Conservation (phyloP, 2,113 vertebrate species). For the Lathamus discolor region DNA sequence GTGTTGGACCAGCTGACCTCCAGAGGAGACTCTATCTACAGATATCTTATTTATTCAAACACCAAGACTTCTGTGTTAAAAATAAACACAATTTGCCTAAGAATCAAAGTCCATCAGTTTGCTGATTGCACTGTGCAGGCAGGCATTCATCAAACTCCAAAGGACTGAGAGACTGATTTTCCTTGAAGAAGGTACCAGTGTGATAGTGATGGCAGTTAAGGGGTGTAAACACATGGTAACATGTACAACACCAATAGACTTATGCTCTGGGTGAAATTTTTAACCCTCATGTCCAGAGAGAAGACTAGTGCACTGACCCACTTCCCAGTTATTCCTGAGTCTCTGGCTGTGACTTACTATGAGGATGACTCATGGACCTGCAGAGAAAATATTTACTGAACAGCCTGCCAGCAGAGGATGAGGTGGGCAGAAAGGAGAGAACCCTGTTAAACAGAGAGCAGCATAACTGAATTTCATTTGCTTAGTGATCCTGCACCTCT, state of each 20-base stretch:
- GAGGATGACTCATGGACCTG: not conserved
- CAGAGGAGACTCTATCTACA: not conserved
- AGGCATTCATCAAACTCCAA: not conserved
- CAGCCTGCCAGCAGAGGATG: constrained; percentile 5
- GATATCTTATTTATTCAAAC: not conserved
- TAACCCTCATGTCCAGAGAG: not conserved
- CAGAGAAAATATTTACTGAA: constrained; percentile 44
- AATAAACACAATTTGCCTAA: not conserved
- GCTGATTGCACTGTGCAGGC: not conserved
- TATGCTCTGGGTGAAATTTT: not conserved
- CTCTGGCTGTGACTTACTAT: not conserved
- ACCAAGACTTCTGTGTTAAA: not conserved
- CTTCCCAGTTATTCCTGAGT: not conserved
- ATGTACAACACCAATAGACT: not conserved
- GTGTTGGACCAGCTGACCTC: not conserved
- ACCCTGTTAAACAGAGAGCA: not conserved
- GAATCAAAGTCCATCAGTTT: not conserved
- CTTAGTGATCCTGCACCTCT: constrained; percentile 9
- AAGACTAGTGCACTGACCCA: not conserved
- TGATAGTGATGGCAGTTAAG: not conserved
- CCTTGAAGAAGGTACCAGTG: not conserved
- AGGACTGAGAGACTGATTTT: not conserved
- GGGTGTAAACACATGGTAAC: not conserved
- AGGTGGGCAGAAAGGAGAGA: constrained; percentile 22
- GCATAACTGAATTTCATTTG: constrained; percentile 8